Base-by-base conservation (phyloP, 2,888 invertebrate species). In the Leptogaster cylindrica region DNA sequence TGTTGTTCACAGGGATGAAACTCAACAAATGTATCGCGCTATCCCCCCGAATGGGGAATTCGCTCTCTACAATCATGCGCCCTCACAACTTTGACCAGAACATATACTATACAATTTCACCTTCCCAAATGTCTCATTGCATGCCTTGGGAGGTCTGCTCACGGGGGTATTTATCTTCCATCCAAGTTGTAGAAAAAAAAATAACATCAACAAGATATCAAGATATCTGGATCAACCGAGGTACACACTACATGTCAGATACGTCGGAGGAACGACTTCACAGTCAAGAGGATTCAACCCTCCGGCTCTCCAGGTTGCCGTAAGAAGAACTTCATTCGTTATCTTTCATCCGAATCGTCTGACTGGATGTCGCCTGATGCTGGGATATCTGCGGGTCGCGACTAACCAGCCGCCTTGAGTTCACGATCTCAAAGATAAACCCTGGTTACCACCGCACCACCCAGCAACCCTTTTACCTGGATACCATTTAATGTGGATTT, bases 51-150 rank as follows among this genome's bases (percentile, higher is more conserved):
- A 33, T 3, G 39, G 55, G 55, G 18, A 55, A 14, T 20, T 31
- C 2, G 27, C 44, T 61, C 61, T 61, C 61, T 27, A 31, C 10
- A 61, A 44, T 61, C 61, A 61, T 61, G 61, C 61, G 61, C 61
- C 44, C 28, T 61, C 16, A 10, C 23, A 16, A 12, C 2, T 48
- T 27, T 44, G 28, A 18, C 31, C 61, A n/a, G n/a, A n/a, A n/a
- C n/a, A n/a, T n/a, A n/a, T n/a, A n/a, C n/a, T n/a, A n/a, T n/a
- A 41, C 14, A 27, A 25, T 14, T 44, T 41, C 7, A 61, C 36
- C 55, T 55, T 12, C 55, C 36, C 23, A 3, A 39, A 55, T 36
- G 55, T 55, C 25, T 14, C 23, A 25, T 48, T 55, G 36, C 36
- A 8, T 2, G 4, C 41, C 14, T 20, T 12, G 12, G 14, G 4